Conservation (phyloP, 2,888 invertebrate species). For the Agrochola lychnidis region DNA sequence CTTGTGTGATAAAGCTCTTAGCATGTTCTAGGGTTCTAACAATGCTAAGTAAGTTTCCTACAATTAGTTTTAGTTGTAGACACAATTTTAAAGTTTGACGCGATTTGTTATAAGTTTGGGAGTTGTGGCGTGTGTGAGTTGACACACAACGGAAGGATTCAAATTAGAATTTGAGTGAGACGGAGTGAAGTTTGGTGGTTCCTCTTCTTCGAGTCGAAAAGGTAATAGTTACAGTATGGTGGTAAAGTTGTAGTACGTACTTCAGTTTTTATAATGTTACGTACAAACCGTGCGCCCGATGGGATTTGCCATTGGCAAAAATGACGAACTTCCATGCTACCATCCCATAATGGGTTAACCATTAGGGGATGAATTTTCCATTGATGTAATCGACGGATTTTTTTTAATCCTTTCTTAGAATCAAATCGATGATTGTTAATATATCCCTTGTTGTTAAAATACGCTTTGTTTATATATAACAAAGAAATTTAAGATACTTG, state of each 20-base stretch:
- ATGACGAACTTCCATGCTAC: neutral
- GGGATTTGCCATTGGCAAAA: too few relatives aligned
- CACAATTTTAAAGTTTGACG: constrained; percentile 39
- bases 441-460: neutral
- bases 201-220: neutral
- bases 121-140: constrained; percentile 25
- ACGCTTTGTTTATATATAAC: neutral
- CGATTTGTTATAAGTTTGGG: constrained; percentile 47
- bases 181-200: neutral
- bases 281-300: neutral
- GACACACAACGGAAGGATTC: constrained; percentile 20
- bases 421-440: neutral
- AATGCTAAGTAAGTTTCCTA: constrained; percentile 35
- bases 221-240: neutral
- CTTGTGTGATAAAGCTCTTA: constrained; percentile 11
- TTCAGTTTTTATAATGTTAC: neutral
- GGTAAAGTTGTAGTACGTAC: neutral
- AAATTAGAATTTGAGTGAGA: constrained; percentile 19
- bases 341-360: neutral
- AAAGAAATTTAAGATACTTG: too few relatives aligned
- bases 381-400: too few relatives aligned
- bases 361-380: too few relatives aligned
- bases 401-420: neutral
- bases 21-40: constrained; percentile 21
- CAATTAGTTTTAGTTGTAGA: constrained; percentile 43